Conservation (phyloP, 1,140 invertebrate genomes). For the Colletes gigas region DNA sequence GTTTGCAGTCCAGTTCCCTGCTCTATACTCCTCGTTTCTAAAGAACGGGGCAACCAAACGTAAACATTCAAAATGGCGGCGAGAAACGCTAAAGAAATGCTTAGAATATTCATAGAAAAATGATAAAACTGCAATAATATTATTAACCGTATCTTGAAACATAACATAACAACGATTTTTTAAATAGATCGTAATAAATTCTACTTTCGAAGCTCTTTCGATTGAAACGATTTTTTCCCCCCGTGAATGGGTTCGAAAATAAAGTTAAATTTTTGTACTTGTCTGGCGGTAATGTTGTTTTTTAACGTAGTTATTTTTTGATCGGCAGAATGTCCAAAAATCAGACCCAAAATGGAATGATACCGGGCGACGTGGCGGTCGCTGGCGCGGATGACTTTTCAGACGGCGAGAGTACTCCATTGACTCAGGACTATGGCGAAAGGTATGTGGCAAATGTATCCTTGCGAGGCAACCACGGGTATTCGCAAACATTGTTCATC, state of each 20-base stretch:
- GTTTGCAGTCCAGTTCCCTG: not conserved
- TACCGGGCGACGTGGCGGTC: constrained; percentile 83
- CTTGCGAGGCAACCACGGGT: not conserved
- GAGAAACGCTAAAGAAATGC: too few relatives aligned
- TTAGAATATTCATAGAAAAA: too few relatives aligned
- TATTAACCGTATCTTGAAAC: too few relatives aligned
- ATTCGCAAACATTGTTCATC: constrained; percentile 3
- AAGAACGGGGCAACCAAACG: too few relatives aligned
- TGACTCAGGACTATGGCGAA: constrained; percentile 92
- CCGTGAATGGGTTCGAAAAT: too few relatives aligned
- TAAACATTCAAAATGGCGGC: too few relatives aligned
- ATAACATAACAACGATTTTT: too few relatives aligned
- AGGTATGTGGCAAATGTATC: constrained; percentile 83
- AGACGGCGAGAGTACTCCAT: constrained; percentile 91
- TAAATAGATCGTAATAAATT: too few relatives aligned
- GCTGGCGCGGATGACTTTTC: constrained; percentile 89
- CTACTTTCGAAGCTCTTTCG: too few relatives aligned
- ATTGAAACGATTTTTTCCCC: too few relatives aligned
- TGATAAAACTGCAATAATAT: too few relatives aligned
- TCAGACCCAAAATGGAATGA: constrained; percentile 82
- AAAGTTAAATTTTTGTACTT: too few relatives aligned
- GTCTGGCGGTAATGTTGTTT: not conserved
- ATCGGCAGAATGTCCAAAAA: constrained; percentile 74
- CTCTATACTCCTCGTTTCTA: not conserved
- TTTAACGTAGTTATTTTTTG: not conserved